Evolutionary conservation across 2,113 vertebrate genomes (phyloP), one percentile per base, ranked within the genome.

Genomic region (Sula dactylatra): DNA sequence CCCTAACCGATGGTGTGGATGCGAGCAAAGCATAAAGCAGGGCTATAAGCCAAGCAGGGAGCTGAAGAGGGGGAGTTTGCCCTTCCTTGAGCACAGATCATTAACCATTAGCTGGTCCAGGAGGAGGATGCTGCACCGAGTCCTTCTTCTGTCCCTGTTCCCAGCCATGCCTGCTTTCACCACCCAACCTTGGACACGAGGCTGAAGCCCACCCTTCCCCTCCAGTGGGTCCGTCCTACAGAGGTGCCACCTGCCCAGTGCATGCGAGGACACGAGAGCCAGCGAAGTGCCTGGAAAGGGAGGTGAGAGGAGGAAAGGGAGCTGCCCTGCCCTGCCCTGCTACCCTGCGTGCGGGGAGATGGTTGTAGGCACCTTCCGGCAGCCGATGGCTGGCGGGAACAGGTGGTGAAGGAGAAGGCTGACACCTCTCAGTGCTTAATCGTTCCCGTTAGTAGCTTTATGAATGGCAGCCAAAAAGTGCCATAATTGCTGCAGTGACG

Each of bases 391-490:
- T 94, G 91, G 72, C 2, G 0, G 38, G 94, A 97, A 69, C 95
- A 97, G 97, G 93, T 97, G 97, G 96, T 62, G 85, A 73, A 95
- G 96, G 86, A 92, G 66, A 62, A 82, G 82, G 77, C 85, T 95
- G 96, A 94, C 93, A 96, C 92, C 87, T 86, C 91, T 72, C 79
- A 64, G 82, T 1, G 34, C 66, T 97, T 94, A 94, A 95, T 93
- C 21, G 83, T 83, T 95, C 95, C 96, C 29, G 15, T 94, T 96
- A 91, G 95, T 52, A 26, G 86, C 89, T 97, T 94, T 86, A 83
- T 94, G 91, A 97, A 84, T 82, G 93, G 77, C 95, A 97, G 97
- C 95, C 97, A 97, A 91, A 85, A 96, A 72, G 80, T 95, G 94
- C 91, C 95, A 94, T 95, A 95, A 97, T 96, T 93, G 93, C 94